These are phyloP conservation scores for Tineola bisselliella DNA, from an alignment of 2,888 invertebrate species.

Conservation along the genomic window DNA sequence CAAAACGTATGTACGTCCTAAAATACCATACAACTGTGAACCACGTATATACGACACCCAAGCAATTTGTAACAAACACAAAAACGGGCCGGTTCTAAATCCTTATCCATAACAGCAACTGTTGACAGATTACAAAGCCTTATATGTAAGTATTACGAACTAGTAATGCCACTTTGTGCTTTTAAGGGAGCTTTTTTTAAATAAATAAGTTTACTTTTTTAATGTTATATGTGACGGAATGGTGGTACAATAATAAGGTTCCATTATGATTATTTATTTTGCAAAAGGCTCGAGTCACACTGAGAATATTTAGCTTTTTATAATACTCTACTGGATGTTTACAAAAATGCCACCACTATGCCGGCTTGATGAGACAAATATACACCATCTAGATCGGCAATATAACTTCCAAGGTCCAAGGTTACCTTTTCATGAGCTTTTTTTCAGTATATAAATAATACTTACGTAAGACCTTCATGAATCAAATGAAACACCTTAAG, in stretches of 20 bases:
- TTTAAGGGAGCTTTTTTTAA: background rate
- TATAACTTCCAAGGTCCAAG: too few relatives aligned
- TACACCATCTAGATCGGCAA: too few relatives aligned
- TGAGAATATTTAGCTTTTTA: too few relatives aligned
- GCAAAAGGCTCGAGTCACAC: too few relatives aligned
- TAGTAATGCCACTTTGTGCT: background rate
- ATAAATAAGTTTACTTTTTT: conserved; percentile 3
- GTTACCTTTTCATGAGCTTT: too few relatives aligned
- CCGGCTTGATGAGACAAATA: too few relatives aligned
- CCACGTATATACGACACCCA: background rate
- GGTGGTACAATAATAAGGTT: background rate
- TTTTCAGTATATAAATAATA: too few relatives aligned
- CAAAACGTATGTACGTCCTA: background rate
- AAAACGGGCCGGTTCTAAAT: conserved; percentile 7
- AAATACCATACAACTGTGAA: conserved; percentile 4
- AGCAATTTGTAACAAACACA: background rate
- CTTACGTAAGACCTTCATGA: too few relatives aligned
- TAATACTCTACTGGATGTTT: too few relatives aligned
- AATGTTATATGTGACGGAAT: background rate
- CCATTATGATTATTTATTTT: background rate
- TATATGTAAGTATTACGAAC: background rate
- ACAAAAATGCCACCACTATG: too few relatives aligned
- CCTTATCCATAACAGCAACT: conserved; percentile 3
- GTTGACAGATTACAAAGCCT: background rate
- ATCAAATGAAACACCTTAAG: too few relatives aligned